phyloP scores from a whole-genome alignment of 37 sponge, comb jelly and placozoan species.

The Hormiphora californensis region DNA sequence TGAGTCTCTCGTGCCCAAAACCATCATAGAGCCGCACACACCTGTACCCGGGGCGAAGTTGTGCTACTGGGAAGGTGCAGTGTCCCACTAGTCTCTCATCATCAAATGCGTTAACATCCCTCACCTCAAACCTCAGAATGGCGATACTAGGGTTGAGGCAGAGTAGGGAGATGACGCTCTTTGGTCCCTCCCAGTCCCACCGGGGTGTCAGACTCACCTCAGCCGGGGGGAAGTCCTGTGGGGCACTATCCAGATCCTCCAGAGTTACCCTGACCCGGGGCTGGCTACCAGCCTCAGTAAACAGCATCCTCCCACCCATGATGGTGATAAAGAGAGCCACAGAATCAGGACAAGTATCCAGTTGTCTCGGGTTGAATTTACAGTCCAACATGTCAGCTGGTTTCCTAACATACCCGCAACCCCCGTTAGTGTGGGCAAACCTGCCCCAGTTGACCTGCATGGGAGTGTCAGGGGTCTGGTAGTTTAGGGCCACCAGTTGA shows the following conservation, averaged over 20 bases:
- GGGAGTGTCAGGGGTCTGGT: conserved; percentile 89
- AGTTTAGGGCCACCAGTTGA: conserved; percentile 92
- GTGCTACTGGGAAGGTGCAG: conserved; percentile 74
- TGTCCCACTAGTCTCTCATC: conserved; percentile 93
- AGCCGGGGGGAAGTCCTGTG: conserved; percentile 7
- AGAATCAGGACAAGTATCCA: conserved; percentile 18
- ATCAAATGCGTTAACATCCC: conserved; percentile 91
- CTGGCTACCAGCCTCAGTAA: conserved; percentile 39
- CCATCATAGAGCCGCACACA: conserved; percentile 35
- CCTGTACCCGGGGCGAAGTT: conserved; percentile 58
- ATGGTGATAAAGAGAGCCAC: conserved; percentile 22
- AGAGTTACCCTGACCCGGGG: conserved; percentile 18
- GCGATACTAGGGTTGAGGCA: conserved; percentile 82
- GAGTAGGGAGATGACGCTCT: conserved; percentile 5
- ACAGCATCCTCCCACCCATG: conserved; percentile 29
- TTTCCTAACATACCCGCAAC: conserved; percentile 90
- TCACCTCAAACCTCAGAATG: conserved; percentile 75
- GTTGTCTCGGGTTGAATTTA: conserved; percentile 72
- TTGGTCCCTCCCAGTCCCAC: conserved; percentile 25
- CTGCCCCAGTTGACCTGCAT: conserved; percentile 98
- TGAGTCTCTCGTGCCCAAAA: conserved; percentile 3
- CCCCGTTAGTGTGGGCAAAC: conserved; percentile 80
- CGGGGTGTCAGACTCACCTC: conserved; percentile 4
- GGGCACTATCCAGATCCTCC: conserved; percentile 24
- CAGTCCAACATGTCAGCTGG: conserved; percentile 79